phyloP scores from a whole-genome alignment of 2,113 vertebrate species.

The Gila orcuttii region DNA sequence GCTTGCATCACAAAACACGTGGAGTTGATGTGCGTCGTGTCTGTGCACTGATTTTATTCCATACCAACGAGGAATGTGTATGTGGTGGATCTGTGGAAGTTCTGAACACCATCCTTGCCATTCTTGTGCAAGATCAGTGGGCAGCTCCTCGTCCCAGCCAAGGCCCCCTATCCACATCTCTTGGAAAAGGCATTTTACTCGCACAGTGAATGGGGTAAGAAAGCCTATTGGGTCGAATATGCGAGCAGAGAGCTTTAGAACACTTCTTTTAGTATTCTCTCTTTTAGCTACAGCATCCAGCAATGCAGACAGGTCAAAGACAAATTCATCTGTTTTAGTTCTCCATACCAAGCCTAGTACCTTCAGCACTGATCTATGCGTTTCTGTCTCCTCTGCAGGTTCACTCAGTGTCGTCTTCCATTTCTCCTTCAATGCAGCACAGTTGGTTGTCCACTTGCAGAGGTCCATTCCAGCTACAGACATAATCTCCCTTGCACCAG shows the following conservation, averaged over 20 bases:
- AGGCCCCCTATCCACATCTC: neutral
- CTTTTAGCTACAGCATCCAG: no score
- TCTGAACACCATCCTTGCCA: no score
- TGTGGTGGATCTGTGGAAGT: no score
- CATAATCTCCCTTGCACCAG: neutral
- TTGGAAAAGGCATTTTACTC: neutral
- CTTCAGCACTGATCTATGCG: neutral
- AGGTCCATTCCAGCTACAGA: neutral
- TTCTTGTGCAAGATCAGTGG: no score
- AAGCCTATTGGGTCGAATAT: no score
- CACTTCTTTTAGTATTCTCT: no score
- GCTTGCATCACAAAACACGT: no score
- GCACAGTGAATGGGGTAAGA: no score
- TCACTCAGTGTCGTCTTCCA: neutral
- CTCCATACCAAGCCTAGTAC: neutral
- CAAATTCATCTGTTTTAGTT: neutral
- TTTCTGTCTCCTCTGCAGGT: neutral
- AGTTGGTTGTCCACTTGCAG: conserved; percentile 12
- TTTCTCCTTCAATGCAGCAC: neutral
- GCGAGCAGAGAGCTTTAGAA: no score
- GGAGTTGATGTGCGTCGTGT: no score
- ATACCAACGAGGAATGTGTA: no score
- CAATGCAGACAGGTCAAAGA: neutral
- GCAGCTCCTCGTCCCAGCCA: neutral
- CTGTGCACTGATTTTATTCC: no score